Evolutionary conservation across 2,888 invertebrate genomes (phyloP), one percentile per base, ranked within the genome.

Genomic region (Erebia ligea): DNA sequence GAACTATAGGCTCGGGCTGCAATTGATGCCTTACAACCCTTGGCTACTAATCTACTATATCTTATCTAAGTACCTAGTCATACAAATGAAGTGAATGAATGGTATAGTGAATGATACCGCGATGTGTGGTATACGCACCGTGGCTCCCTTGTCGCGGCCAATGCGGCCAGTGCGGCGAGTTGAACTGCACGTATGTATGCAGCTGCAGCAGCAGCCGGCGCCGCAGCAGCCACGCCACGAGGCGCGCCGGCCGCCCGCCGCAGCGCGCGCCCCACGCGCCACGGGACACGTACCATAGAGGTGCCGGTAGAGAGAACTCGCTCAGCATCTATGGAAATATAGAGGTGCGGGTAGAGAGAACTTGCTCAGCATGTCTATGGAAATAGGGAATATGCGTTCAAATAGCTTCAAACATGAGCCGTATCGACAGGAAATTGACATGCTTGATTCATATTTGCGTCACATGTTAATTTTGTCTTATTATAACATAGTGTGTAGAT

Each of bases 151-250:
- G 34, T 40, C 64, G 56, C 69, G 77, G 50, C 74, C 72, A 70
- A 42, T 81, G n/a, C 79, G 78, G n/a, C 72, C 72, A 97, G 76
- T 84, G 88, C 70, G 90, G 88, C 75, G 90, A 89, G 83, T 92
- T 96, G 83, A 98, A 97, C 90, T 97, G 98, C 73, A 99, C 96
- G 81, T 99, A 99, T 0, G 98, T 98, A 84, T 99, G 99, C 58
- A 99, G 92, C 89, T 99, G 99, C 83, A 98, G 94, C 42, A 99
- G 90, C 72, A 99, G 92, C 76, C 98, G 96, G 78, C 98, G 96
- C 79, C 97, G 97, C 78, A 99, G 91, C 94, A 99, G 95, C 99
- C 99, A 99, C 70, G 98, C 96, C n/a, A 99, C 97, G 86, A 97
- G 96, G 81, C 97, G 96, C 48, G 95, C 87, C 91, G 94, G 40